Base-by-base conservation (phyloP, 1,140 invertebrate species). In the Danaus plexippus region DNA sequence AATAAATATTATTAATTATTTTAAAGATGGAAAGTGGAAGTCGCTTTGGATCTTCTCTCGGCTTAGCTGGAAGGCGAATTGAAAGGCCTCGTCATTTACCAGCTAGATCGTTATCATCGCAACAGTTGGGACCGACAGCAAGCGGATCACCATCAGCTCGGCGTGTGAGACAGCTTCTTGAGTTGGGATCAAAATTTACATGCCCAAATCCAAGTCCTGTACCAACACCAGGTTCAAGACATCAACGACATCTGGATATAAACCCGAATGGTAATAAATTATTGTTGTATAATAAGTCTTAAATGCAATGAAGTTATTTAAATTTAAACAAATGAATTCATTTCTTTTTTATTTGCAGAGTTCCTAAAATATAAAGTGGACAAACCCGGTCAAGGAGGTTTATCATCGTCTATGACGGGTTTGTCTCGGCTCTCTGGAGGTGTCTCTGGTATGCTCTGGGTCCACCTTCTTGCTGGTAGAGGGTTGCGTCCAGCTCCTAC, bases 341-440 rank as follows among this genome's bases (percentile, higher is more conserved):
- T 11, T 9, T 44, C 57, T 43, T 49, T 51, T 50, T 49, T 51
- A 49, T 56, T 80, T 87, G 9, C 84, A 92, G 95, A 97, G 88
- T 97, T 96, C 85, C 90, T 95, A 69, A 96, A 96, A 87, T 97
- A 97, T 87, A 96, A 96, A 87, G 91, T 95, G 75, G 95, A 96
- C 70, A 95, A 94, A 74, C 91, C 92, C 9, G 88, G 89, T 4
- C 81, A 88, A 47, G 88, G 84, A 18, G 89, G 85, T 11, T 69
- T 87, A 22, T 85, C 86, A 4, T 69, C 83, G 2, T 87, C 80
- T 1, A 84, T 87, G 75, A 85, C 80, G 1, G 82, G 80, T 11
- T 67, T 88, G 41, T 88, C 87, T 2, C 81, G 84, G 5, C 64
- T 89, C n/a, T 68, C 81, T 9, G 80, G 82, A 2, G 81, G 95